Evolutionary conservation across 2,797 vertebrate genomes (phyloP).

Genomic region (Cheirogaleus major): DNA sequence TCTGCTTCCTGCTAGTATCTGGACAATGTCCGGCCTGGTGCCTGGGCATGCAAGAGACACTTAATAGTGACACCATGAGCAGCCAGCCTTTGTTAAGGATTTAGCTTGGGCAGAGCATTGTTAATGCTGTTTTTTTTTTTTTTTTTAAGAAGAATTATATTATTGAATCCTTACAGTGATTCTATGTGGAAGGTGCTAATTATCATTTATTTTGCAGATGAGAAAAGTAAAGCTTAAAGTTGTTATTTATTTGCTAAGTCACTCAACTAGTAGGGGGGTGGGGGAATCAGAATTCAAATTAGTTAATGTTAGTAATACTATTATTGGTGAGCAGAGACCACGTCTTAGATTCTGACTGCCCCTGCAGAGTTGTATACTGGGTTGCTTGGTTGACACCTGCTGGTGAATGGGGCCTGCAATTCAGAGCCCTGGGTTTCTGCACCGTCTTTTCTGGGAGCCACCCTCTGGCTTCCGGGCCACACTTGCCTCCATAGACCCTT

Average conservation of each 20-base stretch:
- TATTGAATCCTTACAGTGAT: not conserved
- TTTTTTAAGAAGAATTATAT: not conserved
- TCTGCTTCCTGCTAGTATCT: not conserved
- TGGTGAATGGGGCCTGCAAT: not conserved
- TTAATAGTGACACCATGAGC: not conserved
- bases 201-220: slow-evolving; percentile 36
- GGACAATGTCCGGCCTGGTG: not conserved
- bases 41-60: not conserved
- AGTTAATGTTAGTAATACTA: not conserved
- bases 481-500: not conserved
- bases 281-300: not conserved
- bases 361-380: accelerated
- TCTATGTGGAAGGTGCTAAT: not conserved
- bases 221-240: slow-evolving; percentile 15
- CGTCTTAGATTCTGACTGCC: not conserved
- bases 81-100: slow-evolving; percentile 25
- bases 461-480: not conserved
- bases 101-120: not conserved
- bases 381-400: not conserved
- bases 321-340: not conserved
- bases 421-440: not conserved
- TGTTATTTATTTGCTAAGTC: not conserved
- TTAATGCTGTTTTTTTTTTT: not conserved
- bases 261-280: not conserved
- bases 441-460: not conserved